Evolutionary conservation across 2,797 vertebrate species (phyloP).

Genomic region (Loris lydekkerianus): DNA sequence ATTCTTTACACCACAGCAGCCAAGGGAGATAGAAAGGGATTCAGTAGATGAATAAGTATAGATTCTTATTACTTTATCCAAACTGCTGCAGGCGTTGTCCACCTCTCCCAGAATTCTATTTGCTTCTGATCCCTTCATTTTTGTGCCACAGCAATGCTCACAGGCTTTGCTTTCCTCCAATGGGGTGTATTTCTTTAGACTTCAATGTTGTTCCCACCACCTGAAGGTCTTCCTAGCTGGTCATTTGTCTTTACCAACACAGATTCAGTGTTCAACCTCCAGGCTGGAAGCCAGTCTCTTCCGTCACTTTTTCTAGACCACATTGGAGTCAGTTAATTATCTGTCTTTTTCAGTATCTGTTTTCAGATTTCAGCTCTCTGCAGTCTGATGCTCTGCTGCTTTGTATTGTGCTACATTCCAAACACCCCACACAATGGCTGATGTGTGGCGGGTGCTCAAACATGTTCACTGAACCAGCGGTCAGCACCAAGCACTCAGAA

Average conservation of each 20-base stretch:
- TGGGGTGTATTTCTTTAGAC: background rate
- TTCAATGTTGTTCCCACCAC: fast-evolving
- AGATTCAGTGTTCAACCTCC: background rate
- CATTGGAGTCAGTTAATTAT: background rate
- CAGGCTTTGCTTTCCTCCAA: background rate
- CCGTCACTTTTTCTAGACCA: background rate
- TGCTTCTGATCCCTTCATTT: background rate
- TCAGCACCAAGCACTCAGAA: background rate
- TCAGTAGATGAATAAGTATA: background rate
- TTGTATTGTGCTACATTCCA: background rate
- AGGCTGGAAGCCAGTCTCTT: background rate
- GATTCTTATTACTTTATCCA: background rate
- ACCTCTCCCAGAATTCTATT: background rate
- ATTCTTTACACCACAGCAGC: background rate
- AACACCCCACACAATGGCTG: background rate
- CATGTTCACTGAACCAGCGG: background rate
- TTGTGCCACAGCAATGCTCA: too few species aligned
- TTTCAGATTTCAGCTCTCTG: background rate
- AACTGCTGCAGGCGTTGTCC: background rate
- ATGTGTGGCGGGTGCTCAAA: background rate
- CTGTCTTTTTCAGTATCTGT: background rate
- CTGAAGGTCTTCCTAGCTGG: background rate
- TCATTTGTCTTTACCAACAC: background rate
- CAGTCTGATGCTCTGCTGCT: background rate
- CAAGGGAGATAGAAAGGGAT: background rate